Evolutionary conservation across 2,113 vertebrate species (phyloP).

Genomic region (Aleadryas rufinucha): DNA sequence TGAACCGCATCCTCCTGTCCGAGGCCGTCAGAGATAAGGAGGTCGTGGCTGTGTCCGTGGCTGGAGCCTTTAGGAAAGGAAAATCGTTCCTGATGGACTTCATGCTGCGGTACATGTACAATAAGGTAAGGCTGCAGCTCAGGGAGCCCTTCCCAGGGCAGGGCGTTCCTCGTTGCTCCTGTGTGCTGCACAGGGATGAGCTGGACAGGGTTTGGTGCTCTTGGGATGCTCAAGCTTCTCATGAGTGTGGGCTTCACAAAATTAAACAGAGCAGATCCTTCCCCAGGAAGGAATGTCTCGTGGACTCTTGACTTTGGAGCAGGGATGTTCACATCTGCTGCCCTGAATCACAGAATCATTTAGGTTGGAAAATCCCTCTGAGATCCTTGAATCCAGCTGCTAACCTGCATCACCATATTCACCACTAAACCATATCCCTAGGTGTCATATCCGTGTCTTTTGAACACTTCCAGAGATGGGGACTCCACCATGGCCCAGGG

Average conservation of each 20-base stretch:
- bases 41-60: conserved; percentile 94
- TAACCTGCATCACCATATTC: background rate
- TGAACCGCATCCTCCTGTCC: conserved; percentile 89
- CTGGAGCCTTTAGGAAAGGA: conserved; percentile 96
- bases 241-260: background rate
- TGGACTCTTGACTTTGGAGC: background rate
- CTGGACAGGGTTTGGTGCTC: background rate
- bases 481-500: background rate
- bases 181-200: accelerated
- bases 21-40: conserved; percentile 91
- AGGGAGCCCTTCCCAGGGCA: background rate
- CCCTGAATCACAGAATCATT: background rate
- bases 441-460: background rate
- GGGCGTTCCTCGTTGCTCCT: background rate
- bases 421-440: background rate
- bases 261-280: background rate
- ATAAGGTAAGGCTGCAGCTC: conserved; percentile 73
- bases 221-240: background rate
- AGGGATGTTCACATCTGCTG: background rate
- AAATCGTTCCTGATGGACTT: conserved; percentile 99
- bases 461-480: background rate
- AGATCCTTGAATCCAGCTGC: background rate
- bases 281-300: background rate
- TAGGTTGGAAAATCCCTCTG: background rate
- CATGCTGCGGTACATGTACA: conserved; percentile 99